phyloP scores from a whole-genome alignment of 2,888 invertebrate species.

The Tetragonula carbonaria region DNA sequence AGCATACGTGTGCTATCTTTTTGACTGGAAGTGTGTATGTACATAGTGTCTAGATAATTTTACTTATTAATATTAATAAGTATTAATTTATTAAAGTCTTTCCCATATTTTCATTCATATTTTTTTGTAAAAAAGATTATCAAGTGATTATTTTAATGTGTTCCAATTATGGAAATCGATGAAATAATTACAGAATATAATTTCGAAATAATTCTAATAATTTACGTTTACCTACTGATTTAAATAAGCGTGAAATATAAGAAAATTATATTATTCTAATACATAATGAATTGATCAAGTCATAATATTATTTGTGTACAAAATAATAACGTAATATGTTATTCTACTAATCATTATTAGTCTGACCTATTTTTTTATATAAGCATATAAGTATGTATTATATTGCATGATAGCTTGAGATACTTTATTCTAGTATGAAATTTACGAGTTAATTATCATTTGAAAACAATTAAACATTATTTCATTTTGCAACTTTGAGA shows the following conservation, averaged over 20 bases:
- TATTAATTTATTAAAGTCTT: too few species aligned
- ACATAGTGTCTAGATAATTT: too few species aligned
- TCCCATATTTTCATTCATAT: not conserved
- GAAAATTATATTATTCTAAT: not conserved
- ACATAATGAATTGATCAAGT: not conserved
- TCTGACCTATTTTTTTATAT: not conserved
- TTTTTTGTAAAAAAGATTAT: not conserved
- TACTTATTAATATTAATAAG: too few species aligned
- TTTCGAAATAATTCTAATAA: not conserved
- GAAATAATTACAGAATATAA: not conserved
- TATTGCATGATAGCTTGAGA: not conserved
- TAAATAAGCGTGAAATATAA: too few species aligned
- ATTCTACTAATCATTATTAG: not conserved
- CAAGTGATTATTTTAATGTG: not conserved
- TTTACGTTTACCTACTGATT: not conserved
- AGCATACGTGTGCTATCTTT: too few species aligned
- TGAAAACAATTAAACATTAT: not conserved
- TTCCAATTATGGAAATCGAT: not conserved
- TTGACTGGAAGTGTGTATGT: too few species aligned
- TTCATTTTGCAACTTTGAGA: not conserved
- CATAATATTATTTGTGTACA: not conserved
- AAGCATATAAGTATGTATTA: not conserved
- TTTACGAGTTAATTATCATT: not conserved
- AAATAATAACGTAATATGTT: not conserved
- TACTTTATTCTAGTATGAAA: not conserved